These are phyloP conservation scores for Ceratosolen solmsi DNA, from an alignment of 1,140 invertebrate species.

Conservation along the genomic window DNA sequence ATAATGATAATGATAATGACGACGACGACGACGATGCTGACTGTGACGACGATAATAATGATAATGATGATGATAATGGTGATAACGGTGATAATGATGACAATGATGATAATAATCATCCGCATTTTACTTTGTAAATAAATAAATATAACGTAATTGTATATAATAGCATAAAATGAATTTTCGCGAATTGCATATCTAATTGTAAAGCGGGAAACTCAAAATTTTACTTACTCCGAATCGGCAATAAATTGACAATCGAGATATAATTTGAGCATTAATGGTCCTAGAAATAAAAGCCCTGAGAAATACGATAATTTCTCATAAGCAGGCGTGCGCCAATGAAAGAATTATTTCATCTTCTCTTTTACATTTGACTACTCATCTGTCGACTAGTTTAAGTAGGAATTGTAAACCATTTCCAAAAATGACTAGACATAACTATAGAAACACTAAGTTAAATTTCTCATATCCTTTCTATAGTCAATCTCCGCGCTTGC, in stretches of 20 bases:
- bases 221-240: not conserved
- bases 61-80: slow-evolving; percentile 3
- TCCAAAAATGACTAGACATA: slow-evolving; percentile 47
- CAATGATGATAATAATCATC: not conserved
- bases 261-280: not conserved
- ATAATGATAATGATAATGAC: slow-evolving; percentile 7
- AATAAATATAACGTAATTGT: slow-evolving; percentile 27
- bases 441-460: slow-evolving; percentile 35
- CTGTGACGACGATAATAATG: too few species aligned
- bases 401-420: slow-evolving; percentile 41
- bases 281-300: not conserved
- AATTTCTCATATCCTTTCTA: slow-evolving; percentile 1
- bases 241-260: not conserved
- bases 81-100: slow-evolving; percentile 14
- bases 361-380: not conserved
- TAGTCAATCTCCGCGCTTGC: slow-evolving; percentile 35
- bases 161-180: not conserved
- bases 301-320: not conserved
- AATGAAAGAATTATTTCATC: not conserved
- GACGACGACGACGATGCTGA: too few species aligned
- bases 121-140: too few species aligned
- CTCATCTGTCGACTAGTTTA: slow-evolving; percentile 38
- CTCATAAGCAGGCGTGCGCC: not conserved
- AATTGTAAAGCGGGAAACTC: not conserved
- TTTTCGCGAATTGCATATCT: not conserved